Percentiles rank a stretch among this genome's conserved stretches.
Conservation (phyloP, 2,113 vertebrate species). For the Microcebus lehilahytsara region DNA sequence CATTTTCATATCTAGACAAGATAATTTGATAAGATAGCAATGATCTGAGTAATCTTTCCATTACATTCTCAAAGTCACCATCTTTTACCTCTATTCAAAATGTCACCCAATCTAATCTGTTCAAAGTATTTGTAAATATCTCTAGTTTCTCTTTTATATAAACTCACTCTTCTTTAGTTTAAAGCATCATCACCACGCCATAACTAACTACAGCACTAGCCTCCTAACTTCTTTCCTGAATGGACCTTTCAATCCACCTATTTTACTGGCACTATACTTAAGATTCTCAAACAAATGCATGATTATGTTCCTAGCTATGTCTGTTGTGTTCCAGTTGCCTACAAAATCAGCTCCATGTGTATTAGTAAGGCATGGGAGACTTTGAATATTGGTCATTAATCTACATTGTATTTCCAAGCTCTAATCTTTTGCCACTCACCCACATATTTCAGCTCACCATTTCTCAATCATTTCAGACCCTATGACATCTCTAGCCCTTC, state of each 20-base stretch:
- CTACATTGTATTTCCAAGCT: not conserved
- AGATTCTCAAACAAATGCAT: not conserved
- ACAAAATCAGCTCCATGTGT: not conserved
- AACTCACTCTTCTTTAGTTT: not conserved
- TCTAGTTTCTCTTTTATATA: not conserved
- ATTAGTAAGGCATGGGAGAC: not conserved
- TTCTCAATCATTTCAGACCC: not conserved
- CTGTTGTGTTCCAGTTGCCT: not conserved
- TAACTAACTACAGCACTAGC: not conserved
- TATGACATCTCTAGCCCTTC: not conserved
- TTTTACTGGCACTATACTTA: not conserved
- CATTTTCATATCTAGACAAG: conserved; percentile 24
- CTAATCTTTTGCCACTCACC: not conserved
- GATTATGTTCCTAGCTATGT: not conserved
- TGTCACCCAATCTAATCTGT: not conserved
- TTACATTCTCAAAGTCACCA: not conserved
- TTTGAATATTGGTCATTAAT: not conserved
- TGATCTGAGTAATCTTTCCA: conserved; percentile 24
- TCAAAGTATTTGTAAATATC: not conserved
- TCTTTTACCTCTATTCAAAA: conserved; percentile 23
- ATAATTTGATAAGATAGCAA: not conserved
- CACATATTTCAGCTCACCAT: not conserved
- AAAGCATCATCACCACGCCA: not conserved
- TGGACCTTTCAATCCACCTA: not conserved
- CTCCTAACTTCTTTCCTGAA: not conserved